These are phyloP conservation scores for Lepidochitona cinerea DNA, from an alignment of 2,888 invertebrate genomes.

Conservation along the genomic window DNA sequence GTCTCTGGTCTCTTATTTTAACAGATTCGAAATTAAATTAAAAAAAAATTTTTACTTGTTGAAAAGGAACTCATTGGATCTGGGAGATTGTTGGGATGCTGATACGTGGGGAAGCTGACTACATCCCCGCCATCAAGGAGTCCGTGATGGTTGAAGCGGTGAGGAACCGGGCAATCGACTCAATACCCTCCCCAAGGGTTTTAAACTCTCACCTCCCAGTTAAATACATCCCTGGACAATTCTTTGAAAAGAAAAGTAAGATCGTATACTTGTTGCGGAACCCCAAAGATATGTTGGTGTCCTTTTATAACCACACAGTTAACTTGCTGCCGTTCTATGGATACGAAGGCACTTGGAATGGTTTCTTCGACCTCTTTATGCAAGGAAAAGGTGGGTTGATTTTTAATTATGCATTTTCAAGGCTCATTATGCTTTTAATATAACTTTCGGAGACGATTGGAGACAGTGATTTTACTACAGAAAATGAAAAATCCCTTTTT, in stretches of 20 bases:
- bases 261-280: slow-evolving; percentile 46
- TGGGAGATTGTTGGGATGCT: slow-evolving; percentile 50
- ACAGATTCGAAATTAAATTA: no score
- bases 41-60: no score
- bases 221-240: slow-evolving; percentile 39
- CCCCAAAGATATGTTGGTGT: slow-evolving; percentile 48
- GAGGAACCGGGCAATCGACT: slow-evolving; percentile 26
- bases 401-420: no score
- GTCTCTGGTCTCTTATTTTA: no score
- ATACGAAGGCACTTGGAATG: slow-evolving; percentile 19
- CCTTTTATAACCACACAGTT: slow-evolving; percentile 43
- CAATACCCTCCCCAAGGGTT: slow-evolving; percentile 38
- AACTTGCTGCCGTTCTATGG: slow-evolving; percentile 30
- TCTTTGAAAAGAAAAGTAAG: slow-evolving; percentile 34
- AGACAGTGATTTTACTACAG: no score
- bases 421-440: no score
- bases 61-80: slow-evolving; percentile 53
- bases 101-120: slow-evolving; percentile 35
- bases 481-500: no score
- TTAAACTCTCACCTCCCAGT: slow-evolving; percentile 43
- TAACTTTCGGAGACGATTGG: no score
- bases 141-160: slow-evolving; percentile 43
- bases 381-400: slow-evolving; percentile 17
- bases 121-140: slow-evolving; percentile 42
- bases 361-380: slow-evolving; percentile 21